These are phyloP conservation scores for Paraescarpia echinospica DNA, from an alignment of 1,140 invertebrate species.

Conservation along the genomic window DNA sequence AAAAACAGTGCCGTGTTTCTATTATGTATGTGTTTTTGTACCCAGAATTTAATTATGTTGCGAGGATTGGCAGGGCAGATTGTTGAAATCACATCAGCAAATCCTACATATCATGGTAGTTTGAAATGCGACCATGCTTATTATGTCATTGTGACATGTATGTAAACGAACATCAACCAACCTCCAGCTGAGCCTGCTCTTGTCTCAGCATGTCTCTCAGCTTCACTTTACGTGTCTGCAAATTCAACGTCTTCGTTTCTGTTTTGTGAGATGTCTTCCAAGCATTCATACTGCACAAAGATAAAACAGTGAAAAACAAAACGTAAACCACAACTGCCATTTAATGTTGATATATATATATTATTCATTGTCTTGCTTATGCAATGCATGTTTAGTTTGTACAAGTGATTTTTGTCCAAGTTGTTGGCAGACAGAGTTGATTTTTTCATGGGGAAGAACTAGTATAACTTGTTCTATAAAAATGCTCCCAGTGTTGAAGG, in stretches of 20 bases:
- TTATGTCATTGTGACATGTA: no score
- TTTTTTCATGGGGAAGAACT: neutral
- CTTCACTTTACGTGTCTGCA: constrained; percentile 9
- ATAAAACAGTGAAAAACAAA: neutral
- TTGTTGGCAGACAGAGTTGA: neutral
- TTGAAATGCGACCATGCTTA: no score
- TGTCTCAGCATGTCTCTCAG: neutral
- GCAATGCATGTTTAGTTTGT: neutral
- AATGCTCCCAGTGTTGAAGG: neutral
- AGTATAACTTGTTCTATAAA: neutral
- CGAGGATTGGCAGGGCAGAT: no score
- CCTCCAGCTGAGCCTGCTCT: neutral
- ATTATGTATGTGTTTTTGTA: no score
- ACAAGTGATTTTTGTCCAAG: neutral
- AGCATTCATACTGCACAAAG: constrained; percentile 10
- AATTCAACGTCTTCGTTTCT: constrained; percentile 8
- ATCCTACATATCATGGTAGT: no score
- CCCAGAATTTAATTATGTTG: neutral
- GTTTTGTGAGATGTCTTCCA: neutral
- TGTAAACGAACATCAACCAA: neutral
- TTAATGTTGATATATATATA: neutral
- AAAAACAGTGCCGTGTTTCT: no score
- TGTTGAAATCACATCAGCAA: no score
- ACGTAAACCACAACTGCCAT: neutral
- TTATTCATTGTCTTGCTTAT: neutral